Evolutionary conservation across 2,113 vertebrate species (phyloP).

Genomic region (Cacatua alba): DNA sequence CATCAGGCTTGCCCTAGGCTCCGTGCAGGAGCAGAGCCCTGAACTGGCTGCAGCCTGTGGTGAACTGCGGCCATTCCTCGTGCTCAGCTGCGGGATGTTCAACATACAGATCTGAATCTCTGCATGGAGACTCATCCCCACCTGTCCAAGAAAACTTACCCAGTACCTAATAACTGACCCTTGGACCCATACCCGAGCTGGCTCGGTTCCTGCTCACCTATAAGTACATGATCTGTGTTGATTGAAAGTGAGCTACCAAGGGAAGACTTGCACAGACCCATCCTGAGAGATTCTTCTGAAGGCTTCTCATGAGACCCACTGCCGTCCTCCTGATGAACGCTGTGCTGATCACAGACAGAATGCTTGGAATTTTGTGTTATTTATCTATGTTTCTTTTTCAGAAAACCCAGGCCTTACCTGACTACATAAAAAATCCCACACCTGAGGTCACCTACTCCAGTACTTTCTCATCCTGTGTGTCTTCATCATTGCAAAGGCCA

Average conservation of each 20-base stretch:
- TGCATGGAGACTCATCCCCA: background rate
- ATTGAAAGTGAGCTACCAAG: background rate
- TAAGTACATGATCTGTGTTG: background rate
- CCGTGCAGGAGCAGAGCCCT: rapidly evolving
- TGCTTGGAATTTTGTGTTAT: background rate
- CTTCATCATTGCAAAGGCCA: rapidly evolving
- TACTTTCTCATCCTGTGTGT: background rate
- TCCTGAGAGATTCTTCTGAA: background rate
- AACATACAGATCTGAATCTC: rapidly evolving
- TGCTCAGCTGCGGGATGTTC: background rate
- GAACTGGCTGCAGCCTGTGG: rapidly evolving
- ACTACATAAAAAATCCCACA: background rate
- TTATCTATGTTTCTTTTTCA: background rate
- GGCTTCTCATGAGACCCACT: background rate
- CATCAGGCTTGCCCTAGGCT: rapidly evolving
- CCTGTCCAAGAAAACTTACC: background rate
- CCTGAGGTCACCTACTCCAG: background rate
- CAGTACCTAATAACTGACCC: background rate
- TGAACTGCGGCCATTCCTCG: rapidly evolving
- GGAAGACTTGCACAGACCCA: background rate
- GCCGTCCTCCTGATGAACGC: background rate
- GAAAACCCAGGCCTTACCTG: no score
- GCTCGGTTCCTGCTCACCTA: background rate
- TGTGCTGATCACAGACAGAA: background rate
- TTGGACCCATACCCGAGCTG: background rate